phyloP scores from a whole-genome alignment of 2,888 invertebrate genomes.

The Cheilosia soror region DNA sequence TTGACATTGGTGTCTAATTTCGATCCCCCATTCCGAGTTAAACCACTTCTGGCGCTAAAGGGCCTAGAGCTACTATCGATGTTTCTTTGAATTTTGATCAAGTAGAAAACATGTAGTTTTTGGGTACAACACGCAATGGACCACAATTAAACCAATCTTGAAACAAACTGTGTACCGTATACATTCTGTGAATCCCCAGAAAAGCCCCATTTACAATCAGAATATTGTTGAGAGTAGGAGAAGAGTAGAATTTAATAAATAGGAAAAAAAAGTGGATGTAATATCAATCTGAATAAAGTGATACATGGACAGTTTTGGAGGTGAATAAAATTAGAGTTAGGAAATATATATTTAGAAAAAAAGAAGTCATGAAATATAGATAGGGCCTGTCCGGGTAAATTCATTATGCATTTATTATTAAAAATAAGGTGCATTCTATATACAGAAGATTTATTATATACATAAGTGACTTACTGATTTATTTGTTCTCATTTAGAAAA shows the following conservation, averaged over 20 bases:
- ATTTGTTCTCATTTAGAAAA: constrained; percentile 22
- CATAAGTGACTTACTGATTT: constrained; percentile 37
- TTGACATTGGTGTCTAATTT: too few species aligned
- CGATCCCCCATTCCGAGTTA: too few species aligned
- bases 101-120: too few species aligned
- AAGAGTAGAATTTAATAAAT: too few species aligned
- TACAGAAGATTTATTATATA: constrained; percentile 29
- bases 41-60: too few species aligned
- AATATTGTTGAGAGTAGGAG: background rate
- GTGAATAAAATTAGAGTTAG: background rate
- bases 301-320: background rate
- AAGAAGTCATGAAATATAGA: background rate
- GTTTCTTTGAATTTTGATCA: too few species aligned
- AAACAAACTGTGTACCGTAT: background rate
- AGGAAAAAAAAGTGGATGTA: background rate
- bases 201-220: background rate
- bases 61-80: too few species aligned
- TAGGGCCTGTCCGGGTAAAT: background rate
- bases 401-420: background rate
- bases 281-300: background rate
- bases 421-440: constrained; percentile 27
- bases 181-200: background rate
- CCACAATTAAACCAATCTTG: background rate
- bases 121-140: background rate
- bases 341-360: background rate